Percentiles rank a stretch among this genome's conserved stretches.
These are phyloP conservation scores for Montipora foliosa DNA, from an alignment of 64 coral and sea anemone species.

Conservation along the genomic window DNA sequence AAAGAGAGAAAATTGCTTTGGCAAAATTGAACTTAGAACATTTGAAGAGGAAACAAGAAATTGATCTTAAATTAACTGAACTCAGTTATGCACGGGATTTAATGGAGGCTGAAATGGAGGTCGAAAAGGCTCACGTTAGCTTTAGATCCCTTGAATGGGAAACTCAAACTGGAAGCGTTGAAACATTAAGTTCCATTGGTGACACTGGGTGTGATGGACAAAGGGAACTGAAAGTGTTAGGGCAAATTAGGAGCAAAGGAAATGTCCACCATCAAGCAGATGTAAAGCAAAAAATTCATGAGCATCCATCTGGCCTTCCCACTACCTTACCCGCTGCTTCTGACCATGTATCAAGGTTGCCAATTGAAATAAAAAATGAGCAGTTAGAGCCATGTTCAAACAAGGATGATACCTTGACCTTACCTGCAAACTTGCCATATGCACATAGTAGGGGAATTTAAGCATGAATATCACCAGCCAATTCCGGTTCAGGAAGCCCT, in stretches of 20 bases:
- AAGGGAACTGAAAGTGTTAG: neutral
- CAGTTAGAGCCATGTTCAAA: too few relatives aligned
- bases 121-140: conserved; percentile 11
- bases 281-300: neutral
- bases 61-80: conserved; percentile 16
- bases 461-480: too few relatives aligned
- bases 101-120: conserved; percentile 46
- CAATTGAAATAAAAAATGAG: neutral
- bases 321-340: neutral
- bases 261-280: neutral
- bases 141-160: conserved; percentile 6
- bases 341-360: neutral
- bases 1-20: conserved; percentile 52
- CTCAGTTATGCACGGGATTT: conserved; percentile 25
- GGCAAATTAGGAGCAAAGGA: too few relatives aligned
- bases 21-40: conserved; percentile 52
- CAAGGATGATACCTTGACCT: too few relatives aligned
- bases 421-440: too few relatives aligned
- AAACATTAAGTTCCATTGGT: neutral
- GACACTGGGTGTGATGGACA: neutral
- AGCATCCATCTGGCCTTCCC: neutral
- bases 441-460: too few relatives aligned
- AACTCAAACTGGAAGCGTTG: neutral
- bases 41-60: conserved; percentile 60
- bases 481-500: neutral